A percentile compares a stretch with the other conserved stretches of the same genome.
Conservation (phyloP, 2,888 invertebrate species). For the Boloria euphrosyne region DNA sequence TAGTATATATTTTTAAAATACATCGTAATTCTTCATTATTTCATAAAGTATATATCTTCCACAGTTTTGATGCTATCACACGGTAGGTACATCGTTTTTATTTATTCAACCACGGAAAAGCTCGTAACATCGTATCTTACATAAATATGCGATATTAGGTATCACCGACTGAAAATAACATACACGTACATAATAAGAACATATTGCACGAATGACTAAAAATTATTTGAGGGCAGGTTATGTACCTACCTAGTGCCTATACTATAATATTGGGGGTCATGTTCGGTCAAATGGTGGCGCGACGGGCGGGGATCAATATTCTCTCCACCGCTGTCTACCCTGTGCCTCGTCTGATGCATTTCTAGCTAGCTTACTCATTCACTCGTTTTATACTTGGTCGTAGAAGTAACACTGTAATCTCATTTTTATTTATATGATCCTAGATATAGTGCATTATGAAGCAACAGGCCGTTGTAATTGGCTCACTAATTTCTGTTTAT, state of each 20-base stretch:
- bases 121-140: too few species aligned
- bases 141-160: too few species aligned
- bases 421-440: conserved; percentile 24
- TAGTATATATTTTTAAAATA: too few species aligned
- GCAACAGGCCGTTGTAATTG: background rate
- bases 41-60: too few species aligned
- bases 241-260: conserved; percentile 12
- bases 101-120: too few species aligned
- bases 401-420: conserved; percentile 22
- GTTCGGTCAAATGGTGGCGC: conserved; percentile 76
- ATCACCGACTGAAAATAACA: background rate
- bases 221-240: conserved; percentile 19
- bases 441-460: background rate
- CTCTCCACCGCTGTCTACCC: conserved; percentile 53
- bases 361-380: conserved; percentile 16
- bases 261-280: conserved; percentile 58
- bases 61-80: too few species aligned
- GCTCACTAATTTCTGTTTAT: too few species aligned
- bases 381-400: too few species aligned
- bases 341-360: conserved; percentile 55
- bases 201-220: background rate
- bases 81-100: too few species aligned
- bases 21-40: too few species aligned
- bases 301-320: conserved; percentile 73
- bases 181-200: background rate